A percentile compares a stretch with the other conserved stretches of the same genome.
Conservation (phyloP, 2,888 invertebrate genomes). For the Sinhomidia bicolor region DNA sequence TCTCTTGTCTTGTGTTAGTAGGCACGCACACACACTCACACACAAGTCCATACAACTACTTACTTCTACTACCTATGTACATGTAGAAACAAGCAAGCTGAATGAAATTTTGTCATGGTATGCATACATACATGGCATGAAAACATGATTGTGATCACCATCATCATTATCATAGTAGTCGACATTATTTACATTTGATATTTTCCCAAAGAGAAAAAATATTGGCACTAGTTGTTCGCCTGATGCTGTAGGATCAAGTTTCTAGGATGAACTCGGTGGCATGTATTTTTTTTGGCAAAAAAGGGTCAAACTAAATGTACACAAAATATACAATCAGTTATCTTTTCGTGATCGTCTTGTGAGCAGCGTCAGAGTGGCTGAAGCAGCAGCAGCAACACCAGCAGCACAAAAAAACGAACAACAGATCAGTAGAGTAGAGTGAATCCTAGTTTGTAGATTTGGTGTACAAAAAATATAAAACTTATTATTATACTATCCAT, state of each 20-base stretch:
- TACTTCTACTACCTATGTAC: too few species aligned
- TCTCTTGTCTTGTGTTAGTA: too few species aligned
- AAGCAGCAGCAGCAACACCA: conserved; percentile 27
- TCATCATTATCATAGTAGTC: conserved; percentile 13
- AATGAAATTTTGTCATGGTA: conserved; percentile 14
- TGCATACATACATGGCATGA: conserved; percentile 2
- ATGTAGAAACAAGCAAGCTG: background rate
- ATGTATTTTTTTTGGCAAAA: conserved; percentile 45
- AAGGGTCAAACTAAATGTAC: conserved; percentile 43
- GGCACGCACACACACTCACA: background rate
- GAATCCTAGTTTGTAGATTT: conserved; percentile 26
- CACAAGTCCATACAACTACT: background rate
- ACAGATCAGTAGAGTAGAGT: background rate
- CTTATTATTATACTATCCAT: background rate
- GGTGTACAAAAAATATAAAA: background rate
- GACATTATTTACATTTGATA: conserved; percentile 35
- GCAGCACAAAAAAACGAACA: background rate
- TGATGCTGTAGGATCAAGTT: conserved; percentile 2
- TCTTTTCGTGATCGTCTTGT: conserved; percentile 51
- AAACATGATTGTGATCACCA: background rate
- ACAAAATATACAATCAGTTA: conserved; percentile 51
- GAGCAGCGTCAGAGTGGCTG: conserved; percentile 42
- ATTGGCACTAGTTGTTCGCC: conserved; percentile 28
- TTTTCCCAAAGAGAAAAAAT: conserved; percentile 23
- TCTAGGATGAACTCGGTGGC: conserved; percentile 30